Conservation (phyloP, 1,140 invertebrate genomes). For the Ladona fulva region DNA sequence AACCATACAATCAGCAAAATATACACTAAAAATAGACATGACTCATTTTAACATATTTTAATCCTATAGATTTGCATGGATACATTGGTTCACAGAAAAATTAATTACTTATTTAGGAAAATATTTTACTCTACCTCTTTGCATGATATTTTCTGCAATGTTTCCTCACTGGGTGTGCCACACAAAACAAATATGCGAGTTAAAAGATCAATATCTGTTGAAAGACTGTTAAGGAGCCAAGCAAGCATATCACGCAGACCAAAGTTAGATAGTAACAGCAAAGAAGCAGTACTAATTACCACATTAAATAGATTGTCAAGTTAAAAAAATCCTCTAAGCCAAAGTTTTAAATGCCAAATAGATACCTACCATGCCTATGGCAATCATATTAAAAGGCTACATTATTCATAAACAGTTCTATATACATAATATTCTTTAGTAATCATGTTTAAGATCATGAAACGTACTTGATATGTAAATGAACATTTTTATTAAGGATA, state of each 20-base stretch:
- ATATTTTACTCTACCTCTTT: conserved; percentile 55
- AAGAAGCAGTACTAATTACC: neutral
- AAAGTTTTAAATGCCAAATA: neutral
- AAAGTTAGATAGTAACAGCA: neutral
- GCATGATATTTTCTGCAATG: conserved; percentile 77
- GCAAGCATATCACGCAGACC: conserved; percentile 9
- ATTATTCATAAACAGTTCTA: no score
- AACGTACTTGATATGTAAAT: no score
- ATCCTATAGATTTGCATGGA: no score
- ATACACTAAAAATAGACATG: no score
- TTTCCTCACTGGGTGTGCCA: conserved; percentile 74
- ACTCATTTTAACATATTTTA: no score
- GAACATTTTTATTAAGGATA: no score
- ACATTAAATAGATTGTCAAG: neutral
- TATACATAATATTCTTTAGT: no score
- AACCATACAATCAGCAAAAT: no score
- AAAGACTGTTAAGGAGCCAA: conserved; percentile 32
- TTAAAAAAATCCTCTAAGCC: neutral
- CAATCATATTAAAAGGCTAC: neutral
- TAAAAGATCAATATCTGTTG: conserved; percentile 85
- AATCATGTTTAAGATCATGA: no score
- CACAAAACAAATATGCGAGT: conserved; percentile 79
- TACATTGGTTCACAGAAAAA: no score
- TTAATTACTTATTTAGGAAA: neutral
- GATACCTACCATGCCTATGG: neutral